phyloP scores from a whole-genome alignment of 2,888 invertebrate genomes.

The Artemia sinica region DNA sequence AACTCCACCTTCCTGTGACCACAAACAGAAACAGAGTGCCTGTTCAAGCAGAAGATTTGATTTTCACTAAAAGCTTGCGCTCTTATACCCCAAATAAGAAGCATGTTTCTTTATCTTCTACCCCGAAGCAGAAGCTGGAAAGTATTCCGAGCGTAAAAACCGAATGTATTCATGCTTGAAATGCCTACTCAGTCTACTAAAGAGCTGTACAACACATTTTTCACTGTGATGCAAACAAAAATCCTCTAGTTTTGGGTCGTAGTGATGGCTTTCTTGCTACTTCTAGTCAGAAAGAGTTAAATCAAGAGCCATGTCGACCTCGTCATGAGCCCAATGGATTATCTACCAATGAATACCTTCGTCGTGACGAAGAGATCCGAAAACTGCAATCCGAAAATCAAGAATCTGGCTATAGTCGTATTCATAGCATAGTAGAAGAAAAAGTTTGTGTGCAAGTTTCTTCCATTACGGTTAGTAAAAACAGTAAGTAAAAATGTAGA shows the following conservation, averaged over 20 bases:
- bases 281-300: not conserved
- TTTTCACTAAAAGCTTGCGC: no score
- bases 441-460: constrained; percentile 10
- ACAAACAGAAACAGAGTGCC: no score
- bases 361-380: constrained; percentile 10
- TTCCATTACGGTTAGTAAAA: not conserved
- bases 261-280: not conserved
- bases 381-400: constrained; percentile 2
- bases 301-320: not conserved
- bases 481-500: not conserved
- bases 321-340: not conserved
- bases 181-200: no score
- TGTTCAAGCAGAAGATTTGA: no score
- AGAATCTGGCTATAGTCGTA: not conserved
- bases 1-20: no score
- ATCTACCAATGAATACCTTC: not conserved
- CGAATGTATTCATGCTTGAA: no score
- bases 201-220: no score
- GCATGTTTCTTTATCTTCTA: no score
- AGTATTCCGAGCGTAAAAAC: no score
- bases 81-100: no score
- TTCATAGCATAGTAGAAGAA: not conserved
- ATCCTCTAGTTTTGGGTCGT: not conserved
- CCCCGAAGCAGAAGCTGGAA: no score
- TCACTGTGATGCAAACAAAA: no score